Evolutionary conservation across 1,140 invertebrate species (phyloP).

Genomic region (Zaprionus vittiger): DNA sequence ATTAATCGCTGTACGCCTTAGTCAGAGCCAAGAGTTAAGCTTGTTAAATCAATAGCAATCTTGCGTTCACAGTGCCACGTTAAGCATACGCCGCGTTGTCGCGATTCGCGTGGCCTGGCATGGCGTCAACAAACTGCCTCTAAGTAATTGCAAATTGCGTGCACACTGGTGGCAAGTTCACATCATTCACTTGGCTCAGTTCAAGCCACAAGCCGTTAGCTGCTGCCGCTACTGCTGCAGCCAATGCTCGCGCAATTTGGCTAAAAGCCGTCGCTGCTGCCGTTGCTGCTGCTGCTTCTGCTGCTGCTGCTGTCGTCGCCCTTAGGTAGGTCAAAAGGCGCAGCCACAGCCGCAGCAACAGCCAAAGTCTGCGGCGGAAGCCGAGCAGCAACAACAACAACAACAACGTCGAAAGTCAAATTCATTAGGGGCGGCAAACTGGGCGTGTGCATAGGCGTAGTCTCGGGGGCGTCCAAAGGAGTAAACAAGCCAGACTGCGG

Average conservation of each 20-base stretch:
- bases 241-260: slow-evolving; percentile 62
- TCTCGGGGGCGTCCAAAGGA: slow-evolving; percentile 26
- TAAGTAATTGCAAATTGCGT: slow-evolving; percentile 80
- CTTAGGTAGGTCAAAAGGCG: slow-evolving; percentile 74
- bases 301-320: slow-evolving; percentile 32
- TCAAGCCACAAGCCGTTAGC: slow-evolving; percentile 2
- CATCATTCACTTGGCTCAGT: slow-evolving; percentile 43
- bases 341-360: slow-evolving; percentile 60
- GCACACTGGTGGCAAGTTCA: slow-evolving; percentile 58
- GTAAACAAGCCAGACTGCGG: slow-evolving; percentile 43
- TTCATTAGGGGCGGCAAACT: slow-evolving; percentile 43
- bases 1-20: not conserved
- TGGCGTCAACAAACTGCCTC: slow-evolving; percentile 23
- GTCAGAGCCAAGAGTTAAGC: not conserved
- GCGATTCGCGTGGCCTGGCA: slow-evolving; percentile 25
- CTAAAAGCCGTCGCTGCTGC: slow-evolving; percentile 66
- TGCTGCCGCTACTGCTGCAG: slow-evolving; percentile 63
- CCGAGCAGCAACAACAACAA: slow-evolving; percentile 30
- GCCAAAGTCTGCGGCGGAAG: slow-evolving; percentile 53
- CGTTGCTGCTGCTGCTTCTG: slow-evolving; percentile 10
- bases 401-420: slow-evolving; percentile 47
- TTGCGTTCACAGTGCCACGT: slow-evolving; percentile 21
- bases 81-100: slow-evolving; percentile 40
- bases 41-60: slow-evolving; percentile 53
- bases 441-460: slow-evolving; percentile 25